Conservation (phyloP, 2,797 vertebrate genomes). For the Amazona finschi region DNA sequence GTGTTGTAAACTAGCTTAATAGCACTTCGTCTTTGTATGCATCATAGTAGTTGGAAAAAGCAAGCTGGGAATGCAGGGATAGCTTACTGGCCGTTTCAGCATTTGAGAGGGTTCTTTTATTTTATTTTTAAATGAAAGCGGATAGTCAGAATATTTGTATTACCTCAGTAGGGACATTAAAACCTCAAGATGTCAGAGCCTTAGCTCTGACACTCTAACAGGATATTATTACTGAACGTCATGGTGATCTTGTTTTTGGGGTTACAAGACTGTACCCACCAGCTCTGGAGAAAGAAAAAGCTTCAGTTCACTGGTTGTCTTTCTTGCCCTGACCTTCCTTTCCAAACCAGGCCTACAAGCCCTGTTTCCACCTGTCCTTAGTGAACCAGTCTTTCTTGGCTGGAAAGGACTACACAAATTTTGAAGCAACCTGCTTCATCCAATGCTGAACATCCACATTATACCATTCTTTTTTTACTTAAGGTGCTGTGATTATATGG, state of each 20-base stretch:
- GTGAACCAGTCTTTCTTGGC: background rate
- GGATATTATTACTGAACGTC: background rate
- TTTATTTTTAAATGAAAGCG: background rate
- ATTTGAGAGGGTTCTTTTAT: background rate
- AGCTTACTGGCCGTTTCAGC: conserved; percentile 3
- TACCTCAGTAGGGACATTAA: background rate
- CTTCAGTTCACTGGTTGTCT: background rate
- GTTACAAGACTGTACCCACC: background rate
- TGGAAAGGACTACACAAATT: background rate
- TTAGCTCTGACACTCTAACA: background rate
- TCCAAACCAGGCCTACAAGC: background rate
- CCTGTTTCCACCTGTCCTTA: background rate
- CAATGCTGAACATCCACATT: background rate
- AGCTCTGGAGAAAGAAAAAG: background rate
- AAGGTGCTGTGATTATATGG: background rate
- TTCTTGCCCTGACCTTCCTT: background rate
- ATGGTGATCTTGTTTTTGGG: background rate
- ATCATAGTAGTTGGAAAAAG: background rate
- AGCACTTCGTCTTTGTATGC: background rate
- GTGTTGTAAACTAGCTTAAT: conserved; percentile 26
- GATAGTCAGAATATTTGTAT: background rate
- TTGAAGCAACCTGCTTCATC: background rate
- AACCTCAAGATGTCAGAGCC: background rate
- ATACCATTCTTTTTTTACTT: background rate
- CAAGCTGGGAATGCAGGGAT: background rate